A percentile compares a stretch with the other conserved stretches of the same genome.
phyloP scores from a whole-genome alignment of 2,888 invertebrate species.

The Elysia crispata region DNA sequence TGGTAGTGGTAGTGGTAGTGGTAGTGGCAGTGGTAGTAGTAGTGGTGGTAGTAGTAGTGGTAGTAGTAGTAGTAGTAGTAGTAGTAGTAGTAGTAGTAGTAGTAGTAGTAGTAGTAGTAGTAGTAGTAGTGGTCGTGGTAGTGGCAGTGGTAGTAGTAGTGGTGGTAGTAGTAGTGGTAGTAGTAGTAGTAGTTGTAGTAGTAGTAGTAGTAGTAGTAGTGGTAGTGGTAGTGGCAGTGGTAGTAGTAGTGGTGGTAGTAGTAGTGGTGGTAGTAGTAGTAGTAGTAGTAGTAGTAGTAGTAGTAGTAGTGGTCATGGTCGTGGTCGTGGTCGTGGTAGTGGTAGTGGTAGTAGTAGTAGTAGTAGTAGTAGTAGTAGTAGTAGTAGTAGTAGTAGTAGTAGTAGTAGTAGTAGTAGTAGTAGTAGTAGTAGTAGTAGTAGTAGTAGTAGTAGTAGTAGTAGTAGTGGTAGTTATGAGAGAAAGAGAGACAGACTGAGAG shows the following conservation, averaged over 20 bases:
- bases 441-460: constrained; percentile 28
- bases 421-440: constrained; percentile 27
- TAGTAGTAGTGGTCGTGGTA: constrained; percentile 24
- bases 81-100: constrained; percentile 40
- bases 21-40: not conserved
- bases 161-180: constrained; percentile 43
- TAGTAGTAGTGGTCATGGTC: constrained; percentile 9
- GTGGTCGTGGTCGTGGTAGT: constrained; percentile 6
- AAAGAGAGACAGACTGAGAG: not conserved
- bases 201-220: constrained; percentile 42
- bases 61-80: constrained; percentile 36
- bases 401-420: constrained; percentile 29
- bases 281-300: constrained; percentile 36
- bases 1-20: not conserved
- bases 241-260: constrained; percentile 43
- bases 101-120: constrained; percentile 26
- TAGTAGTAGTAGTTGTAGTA: constrained; percentile 41
- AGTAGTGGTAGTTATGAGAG: constrained; percentile 12
- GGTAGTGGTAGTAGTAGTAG: constrained; percentile 28
- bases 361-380: constrained; percentile 35
- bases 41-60: constrained; percentile 27
- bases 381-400: constrained; percentile 33
- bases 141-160: constrained; percentile 38
- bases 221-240: constrained; percentile 42
- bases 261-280: constrained; percentile 37